A percentile compares a stretch with the other conserved stretches of the same genome.
Evolutionary conservation across 2,888 invertebrate species (phyloP).

Genomic region (Synergus gifuensis): DNA sequence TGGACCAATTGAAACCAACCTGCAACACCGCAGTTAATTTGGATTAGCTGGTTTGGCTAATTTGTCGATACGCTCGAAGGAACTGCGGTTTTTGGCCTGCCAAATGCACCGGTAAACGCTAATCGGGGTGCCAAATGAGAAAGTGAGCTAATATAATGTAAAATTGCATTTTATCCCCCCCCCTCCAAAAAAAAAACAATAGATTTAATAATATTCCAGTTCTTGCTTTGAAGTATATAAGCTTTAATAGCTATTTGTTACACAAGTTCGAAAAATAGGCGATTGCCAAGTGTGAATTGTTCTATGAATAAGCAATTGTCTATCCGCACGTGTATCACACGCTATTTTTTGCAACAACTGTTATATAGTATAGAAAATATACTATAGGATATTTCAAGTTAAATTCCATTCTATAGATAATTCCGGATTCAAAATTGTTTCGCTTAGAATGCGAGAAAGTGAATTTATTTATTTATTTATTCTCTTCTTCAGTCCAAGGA

Average conservation of each 20-base stretch:
- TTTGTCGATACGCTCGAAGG: slow-evolving; percentile 50
- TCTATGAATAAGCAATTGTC: too few species aligned
- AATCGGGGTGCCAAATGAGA: background rate
- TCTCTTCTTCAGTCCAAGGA: slow-evolving; percentile 56
- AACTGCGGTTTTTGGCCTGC: slow-evolving; percentile 45
- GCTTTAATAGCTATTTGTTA: too few species aligned
- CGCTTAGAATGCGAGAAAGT: background rate
- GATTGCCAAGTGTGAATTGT: too few species aligned
- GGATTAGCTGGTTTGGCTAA: slow-evolving; percentile 53
- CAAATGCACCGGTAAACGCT: slow-evolving; percentile 34
- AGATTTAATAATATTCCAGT: too few species aligned
- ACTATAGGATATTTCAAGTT: too few species aligned
- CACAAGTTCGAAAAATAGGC: too few species aligned
- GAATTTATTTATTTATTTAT: background rate
- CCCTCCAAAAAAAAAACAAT: too few species aligned
- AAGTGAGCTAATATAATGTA: background rate
- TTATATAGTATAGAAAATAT: too few species aligned
- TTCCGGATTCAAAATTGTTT: background rate
- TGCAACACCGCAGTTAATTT: slow-evolving; percentile 52
- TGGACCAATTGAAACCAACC: slow-evolving; percentile 52
- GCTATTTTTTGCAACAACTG: too few species aligned
- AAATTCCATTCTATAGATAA: too few species aligned
- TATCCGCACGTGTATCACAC: too few species aligned
- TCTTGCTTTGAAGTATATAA: too few species aligned
- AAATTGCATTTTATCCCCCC: background rate